Conservation (phyloP, 2,797 vertebrate species). For the Adelosebastes latens region DNA sequence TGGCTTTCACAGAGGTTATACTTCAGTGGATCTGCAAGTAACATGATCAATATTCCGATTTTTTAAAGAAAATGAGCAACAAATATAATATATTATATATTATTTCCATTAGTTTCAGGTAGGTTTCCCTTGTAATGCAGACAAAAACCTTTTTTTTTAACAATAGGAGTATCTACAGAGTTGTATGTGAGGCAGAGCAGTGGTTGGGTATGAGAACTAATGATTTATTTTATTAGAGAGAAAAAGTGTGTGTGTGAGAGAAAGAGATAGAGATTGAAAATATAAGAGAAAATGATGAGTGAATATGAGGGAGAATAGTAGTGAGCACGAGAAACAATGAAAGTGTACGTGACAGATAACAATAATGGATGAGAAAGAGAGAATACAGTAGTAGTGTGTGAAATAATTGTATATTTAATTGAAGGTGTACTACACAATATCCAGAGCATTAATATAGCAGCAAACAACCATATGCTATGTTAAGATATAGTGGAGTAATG, state of each 20-base stretch:
- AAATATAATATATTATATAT: neutral
- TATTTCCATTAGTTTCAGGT: neutral
- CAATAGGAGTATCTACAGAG: neutral
- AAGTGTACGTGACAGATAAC: neutral
- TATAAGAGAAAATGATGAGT: neutral
- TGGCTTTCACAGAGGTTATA: neutral
- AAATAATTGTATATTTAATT: neutral
- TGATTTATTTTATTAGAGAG: neutral
- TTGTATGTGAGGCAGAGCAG: neutral
- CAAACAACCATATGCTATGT: no score
- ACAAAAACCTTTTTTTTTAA: neutral
- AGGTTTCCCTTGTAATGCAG: neutral
- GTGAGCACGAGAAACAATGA: neutral
- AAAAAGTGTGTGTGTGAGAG: neutral
- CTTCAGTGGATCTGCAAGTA: neutral
- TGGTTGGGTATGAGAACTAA: neutral
- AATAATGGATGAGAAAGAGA: neutral
- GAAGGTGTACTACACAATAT: no score
- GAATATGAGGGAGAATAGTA: neutral
- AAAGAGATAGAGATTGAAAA: neutral
- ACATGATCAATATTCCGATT: slow-evolving; percentile 3
- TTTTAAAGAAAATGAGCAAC: neutral
- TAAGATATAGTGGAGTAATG: no score
- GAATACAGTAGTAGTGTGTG: no score
- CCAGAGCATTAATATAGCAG: no score